Evolutionary conservation across 2,888 invertebrate species (phyloP).

Genomic region (Mesorhabditis sp.): DNA sequence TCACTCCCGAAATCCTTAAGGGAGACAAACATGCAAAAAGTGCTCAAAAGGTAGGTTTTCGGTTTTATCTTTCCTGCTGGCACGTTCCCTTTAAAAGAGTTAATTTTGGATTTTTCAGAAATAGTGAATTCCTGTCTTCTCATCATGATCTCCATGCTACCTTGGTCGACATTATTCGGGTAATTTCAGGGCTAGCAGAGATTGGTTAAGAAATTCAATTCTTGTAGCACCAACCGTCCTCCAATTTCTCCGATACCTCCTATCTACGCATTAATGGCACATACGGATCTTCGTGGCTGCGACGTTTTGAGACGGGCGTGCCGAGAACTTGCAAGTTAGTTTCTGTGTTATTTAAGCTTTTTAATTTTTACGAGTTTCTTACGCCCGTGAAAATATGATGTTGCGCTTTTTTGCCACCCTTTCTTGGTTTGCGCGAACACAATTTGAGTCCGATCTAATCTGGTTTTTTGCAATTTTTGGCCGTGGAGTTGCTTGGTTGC

Average conservation of each 20-base stretch:
- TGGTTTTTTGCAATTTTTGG: too few species aligned
- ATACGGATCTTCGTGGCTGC: not conserved
- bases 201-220: not conserved
- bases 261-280: not conserved
- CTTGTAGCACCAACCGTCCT: not conserved
- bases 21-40: not conserved
- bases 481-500: too few species aligned
- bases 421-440: too few species aligned
- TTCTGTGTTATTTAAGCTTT: too few species aligned
- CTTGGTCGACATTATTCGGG: not conserved
- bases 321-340: not conserved
- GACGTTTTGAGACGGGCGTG: not conserved
- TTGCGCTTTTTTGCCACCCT: too few species aligned
- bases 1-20: not conserved
- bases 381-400: too few species aligned
- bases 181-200: not conserved
- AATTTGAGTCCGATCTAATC: too few species aligned
- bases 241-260: not conserved
- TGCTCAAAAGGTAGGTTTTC: not conserved
- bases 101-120: not conserved
- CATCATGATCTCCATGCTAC: conserved; percentile 6
- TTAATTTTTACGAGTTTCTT: too few species aligned
- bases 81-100: too few species aligned
- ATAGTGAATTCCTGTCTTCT: not conserved
- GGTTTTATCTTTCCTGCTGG: too few species aligned